A percentile compares a stretch with the other conserved stretches of the same genome.
These are phyloP conservation scores for Cephonodes hylas DNA, from an alignment of 2,888 invertebrate genomes.

Conservation along the genomic window DNA sequence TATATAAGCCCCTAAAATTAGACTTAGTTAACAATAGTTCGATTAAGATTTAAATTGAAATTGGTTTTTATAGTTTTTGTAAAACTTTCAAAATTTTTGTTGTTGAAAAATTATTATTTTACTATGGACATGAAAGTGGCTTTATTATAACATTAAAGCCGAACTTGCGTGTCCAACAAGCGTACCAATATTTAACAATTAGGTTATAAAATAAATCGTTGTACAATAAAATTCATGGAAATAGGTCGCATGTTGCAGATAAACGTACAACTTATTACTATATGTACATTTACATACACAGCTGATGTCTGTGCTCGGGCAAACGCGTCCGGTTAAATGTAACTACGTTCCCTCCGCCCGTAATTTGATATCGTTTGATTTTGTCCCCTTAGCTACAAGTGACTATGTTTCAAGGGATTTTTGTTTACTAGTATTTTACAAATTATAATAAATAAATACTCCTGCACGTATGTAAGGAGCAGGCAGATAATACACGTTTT, in stretches of 20 bases:
- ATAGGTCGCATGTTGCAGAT: background rate
- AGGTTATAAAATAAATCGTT: background rate
- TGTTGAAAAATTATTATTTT: too few species aligned
- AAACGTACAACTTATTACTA: background rate
- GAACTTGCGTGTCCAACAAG: background rate
- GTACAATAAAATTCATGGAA: background rate
- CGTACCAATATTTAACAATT: background rate
- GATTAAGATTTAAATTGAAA: too few species aligned
- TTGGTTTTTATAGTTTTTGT: too few species aligned
- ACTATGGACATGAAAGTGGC: too few species aligned
- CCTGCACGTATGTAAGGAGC: too few species aligned
- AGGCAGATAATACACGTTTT: too few species aligned
- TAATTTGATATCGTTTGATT: constrained; percentile 4
- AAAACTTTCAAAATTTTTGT: too few species aligned
- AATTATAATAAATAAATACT: too few species aligned
- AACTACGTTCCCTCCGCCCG: background rate
- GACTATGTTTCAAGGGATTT: background rate
- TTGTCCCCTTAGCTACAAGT: background rate
- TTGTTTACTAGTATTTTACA: background rate
- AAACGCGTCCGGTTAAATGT: background rate
- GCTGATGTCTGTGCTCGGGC: background rate
- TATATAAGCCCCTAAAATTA: too few species aligned
- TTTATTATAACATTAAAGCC: too few species aligned
- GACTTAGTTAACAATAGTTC: too few species aligned
- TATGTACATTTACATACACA: background rate